Conservation (phyloP, 2,888 invertebrate species). For the Ischnura elegans region DNA sequence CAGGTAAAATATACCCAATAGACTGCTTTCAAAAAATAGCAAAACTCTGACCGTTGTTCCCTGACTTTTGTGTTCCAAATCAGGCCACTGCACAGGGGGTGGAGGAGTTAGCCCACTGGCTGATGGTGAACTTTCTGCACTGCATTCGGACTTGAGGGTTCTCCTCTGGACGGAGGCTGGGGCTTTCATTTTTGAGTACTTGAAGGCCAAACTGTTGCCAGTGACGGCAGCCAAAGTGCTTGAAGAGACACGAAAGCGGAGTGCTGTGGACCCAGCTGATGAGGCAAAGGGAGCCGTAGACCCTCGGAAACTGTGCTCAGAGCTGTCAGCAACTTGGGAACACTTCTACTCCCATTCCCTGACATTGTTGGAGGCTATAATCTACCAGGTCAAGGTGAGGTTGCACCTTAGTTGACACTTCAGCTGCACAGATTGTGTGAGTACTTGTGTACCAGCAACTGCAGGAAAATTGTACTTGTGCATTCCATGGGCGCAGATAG, state of each 20-base stretch:
- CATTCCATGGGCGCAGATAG: too few species aligned
- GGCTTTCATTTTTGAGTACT: constrained; percentile 71
- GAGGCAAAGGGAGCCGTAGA: background rate
- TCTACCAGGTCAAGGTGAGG: constrained; percentile 70
- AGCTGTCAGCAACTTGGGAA: constrained; percentile 67
- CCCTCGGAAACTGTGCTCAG: background rate
- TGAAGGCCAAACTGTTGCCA: constrained; percentile 70
- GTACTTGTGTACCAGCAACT: too few species aligned
- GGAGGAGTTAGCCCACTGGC: background rate
- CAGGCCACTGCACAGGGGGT: background rate
- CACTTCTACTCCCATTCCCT: constrained; percentile 70
- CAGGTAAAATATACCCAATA: too few species aligned
- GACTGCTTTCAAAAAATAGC: too few species aligned
- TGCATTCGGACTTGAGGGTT: constrained; percentile 70
- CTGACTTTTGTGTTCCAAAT: too few species aligned
- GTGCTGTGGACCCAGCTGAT: background rate
- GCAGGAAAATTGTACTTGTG: too few species aligned
- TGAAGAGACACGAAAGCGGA: constrained; percentile 40
- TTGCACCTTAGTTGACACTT: background rate
- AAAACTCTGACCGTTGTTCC: too few species aligned
- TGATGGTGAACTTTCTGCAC: constrained; percentile 68
- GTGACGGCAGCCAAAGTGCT: constrained; percentile 66
- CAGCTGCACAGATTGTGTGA: too few species aligned
- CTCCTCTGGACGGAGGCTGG: constrained; percentile 71
- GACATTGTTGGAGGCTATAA: constrained; percentile 70